Conservation (phyloP, 2,797 vertebrate species). For the Salmo trutta region DNA sequence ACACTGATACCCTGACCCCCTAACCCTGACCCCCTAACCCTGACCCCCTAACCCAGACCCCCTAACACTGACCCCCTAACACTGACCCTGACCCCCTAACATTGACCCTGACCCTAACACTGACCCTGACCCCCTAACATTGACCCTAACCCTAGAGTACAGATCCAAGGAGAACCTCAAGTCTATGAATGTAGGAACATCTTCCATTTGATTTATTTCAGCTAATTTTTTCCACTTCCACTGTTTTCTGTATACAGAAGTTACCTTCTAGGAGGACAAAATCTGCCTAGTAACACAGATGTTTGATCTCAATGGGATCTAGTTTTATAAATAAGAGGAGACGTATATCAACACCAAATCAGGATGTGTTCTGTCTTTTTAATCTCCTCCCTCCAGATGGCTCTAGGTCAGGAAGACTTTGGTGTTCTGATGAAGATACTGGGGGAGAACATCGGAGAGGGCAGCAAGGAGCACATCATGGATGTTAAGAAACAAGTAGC, state of each 20-base stretch:
- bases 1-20: too few relatives aligned
- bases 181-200: slow-evolving; percentile 80
- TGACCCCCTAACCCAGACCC: too few relatives aligned
- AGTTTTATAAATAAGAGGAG: background rate
- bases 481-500: slow-evolving; percentile 54
- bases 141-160: background rate
- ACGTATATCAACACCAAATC: background rate
- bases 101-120: too few relatives aligned
- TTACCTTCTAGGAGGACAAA: background rate
- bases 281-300: background rate
- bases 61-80: too few relatives aligned
- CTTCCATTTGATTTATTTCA: background rate
- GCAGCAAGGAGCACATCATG: slow-evolving; percentile 55
- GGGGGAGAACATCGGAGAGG: slow-evolving; percentile 89
- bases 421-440: slow-evolving; percentile 88
- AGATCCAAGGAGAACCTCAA: slow-evolving; percentile 85
- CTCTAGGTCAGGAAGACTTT: slow-evolving; percentile 88
- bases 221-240: background rate
- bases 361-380: background rate
- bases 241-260: background rate
- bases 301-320: background rate
- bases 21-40: too few relatives aligned
- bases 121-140: too few relatives aligned
- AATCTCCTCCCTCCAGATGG: slow-evolving; percentile 72
- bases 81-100: too few relatives aligned